Percentiles rank a stretch among this genome's conserved stretches.
These are phyloP conservation scores for Bubo blakistoni DNA, from an alignment of 2,113 vertebrate species.

Conservation along the genomic window DNA sequence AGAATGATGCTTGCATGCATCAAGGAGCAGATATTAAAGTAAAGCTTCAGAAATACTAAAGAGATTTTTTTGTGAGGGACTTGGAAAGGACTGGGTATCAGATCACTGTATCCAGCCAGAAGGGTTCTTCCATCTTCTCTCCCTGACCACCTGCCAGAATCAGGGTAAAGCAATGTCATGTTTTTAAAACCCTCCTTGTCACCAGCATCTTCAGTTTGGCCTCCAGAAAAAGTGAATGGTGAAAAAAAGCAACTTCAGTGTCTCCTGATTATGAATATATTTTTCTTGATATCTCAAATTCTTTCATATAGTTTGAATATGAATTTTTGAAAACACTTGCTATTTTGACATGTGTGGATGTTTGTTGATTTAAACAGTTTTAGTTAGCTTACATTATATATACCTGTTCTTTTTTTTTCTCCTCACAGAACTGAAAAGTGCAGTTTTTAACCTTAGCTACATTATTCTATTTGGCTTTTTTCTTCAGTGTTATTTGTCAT, in stretches of 20 bases:
- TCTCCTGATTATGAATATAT: not conserved
- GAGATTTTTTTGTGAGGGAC: not conserved
- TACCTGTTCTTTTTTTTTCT: not conserved
- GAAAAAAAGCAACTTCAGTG: not conserved
- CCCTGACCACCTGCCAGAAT: not conserved
- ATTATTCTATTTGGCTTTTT: not conserved
- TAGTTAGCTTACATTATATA: not conserved
- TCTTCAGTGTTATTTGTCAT: not conserved
- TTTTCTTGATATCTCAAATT: not conserved
- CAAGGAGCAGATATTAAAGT: not conserved
- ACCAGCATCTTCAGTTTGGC: not conserved
- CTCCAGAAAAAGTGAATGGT: not conserved
- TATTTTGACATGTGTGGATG: not conserved
- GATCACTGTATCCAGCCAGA: not conserved
- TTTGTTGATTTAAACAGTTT: not conserved
- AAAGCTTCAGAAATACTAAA: not conserved
- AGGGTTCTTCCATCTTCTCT: not conserved
- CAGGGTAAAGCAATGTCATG: not conserved
- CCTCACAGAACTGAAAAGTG: not conserved
- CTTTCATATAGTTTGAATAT: not conserved
- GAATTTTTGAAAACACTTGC: not conserved
- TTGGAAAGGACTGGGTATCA: not conserved
- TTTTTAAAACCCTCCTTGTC: not conserved
- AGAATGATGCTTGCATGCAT: not conserved
- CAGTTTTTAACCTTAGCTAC: not conserved